phyloP scores from a whole-genome alignment of 2,888 invertebrate genomes.

The Lasioglossum villosulum region DNA sequence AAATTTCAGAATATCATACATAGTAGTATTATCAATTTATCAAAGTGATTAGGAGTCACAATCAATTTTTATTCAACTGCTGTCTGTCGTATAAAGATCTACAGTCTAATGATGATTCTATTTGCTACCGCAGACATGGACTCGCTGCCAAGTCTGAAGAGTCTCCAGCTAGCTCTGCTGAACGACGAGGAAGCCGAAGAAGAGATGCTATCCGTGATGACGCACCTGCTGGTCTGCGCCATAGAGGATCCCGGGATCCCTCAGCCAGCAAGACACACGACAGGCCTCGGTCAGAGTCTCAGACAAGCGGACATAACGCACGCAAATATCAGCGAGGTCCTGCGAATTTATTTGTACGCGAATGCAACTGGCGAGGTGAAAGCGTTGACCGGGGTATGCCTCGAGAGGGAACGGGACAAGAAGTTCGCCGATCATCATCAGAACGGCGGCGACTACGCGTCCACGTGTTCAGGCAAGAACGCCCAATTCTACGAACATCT shows the following conservation, averaged over 20 bases:
- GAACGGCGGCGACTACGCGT: conserved; percentile 88
- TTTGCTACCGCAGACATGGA: conserved; percentile 89
- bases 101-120: not conserved
- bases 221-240: conserved; percentile 95
- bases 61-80: no score
- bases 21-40: no score
- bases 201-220: conserved; percentile 94
- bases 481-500: conserved; percentile 91
- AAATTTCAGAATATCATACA: no score
- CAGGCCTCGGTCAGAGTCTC: conserved; percentile 95
- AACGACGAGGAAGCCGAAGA: conserved; percentile 93
- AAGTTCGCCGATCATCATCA: conserved; percentile 94
- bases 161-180: conserved; percentile 93
- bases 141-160: conserved; percentile 93
- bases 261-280: conserved; percentile 95
- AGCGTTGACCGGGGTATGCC: conserved; percentile 91
- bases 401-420: conserved; percentile 92
- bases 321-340: conserved; percentile 95
- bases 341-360: conserved; percentile 96
- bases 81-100: not conserved
- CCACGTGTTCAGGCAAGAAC: conserved; percentile 90
- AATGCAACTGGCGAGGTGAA: conserved; percentile 95
- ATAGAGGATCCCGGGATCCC: conserved; percentile 97
- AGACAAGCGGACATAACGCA: conserved; percentile 95
- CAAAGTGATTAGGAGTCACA: not conserved